Evolutionary conservation across 64 coral and sea anemone species (phyloP), one percentile per base, ranked within the genome.

Genomic region (Catalaphyllia jardinei): DNA sequence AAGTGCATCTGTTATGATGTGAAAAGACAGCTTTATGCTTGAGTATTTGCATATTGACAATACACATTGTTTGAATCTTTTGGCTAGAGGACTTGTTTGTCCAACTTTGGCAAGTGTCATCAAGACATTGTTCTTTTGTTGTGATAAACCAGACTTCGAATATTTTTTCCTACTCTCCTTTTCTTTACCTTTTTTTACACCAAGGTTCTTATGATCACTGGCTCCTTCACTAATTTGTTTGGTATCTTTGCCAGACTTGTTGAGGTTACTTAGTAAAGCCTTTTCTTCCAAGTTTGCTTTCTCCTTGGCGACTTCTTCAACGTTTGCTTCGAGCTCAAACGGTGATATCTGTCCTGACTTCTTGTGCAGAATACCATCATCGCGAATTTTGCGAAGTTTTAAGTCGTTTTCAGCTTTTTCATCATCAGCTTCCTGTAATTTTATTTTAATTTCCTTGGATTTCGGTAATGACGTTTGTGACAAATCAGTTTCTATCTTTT

Each of bases 81-180:
- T 38, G 2, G 90, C 90, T 15, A 92, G 63, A 3, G 30, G 59
- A 29, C 90, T 92, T 50, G 33, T 60, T 11, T 72, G 82, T 28
- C 60, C 33, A 80, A 87, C 80, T 13, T 92, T 92, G 0, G 86
- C 90, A 35, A 92, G 62, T 1, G 50, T 39, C 75, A 92, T 75
- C 12, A 92, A 49, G 13, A 92, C 69, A 59, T 92, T 86, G n/a
- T 87, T 77, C 8, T 87, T 20, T 71, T 71, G 62, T n/a, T 46
- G 39, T 28, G 63, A 50, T 67, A 16, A 8, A 12, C 35, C 33
- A 27, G 11, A 19, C 62, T 49, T 85, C 18, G 16, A 25, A 28
- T 28, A 38, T 50, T 42, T 42, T 7, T 14, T 71, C 16, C 17
- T 1, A 39, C 13, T 61, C 1, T 11, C 29, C 61, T 80, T 62